Evolutionary conservation across 1,140 invertebrate genomes (phyloP), one percentile per base, ranked within the genome.

Genomic region (Tetramorium parvispinum): DNA sequence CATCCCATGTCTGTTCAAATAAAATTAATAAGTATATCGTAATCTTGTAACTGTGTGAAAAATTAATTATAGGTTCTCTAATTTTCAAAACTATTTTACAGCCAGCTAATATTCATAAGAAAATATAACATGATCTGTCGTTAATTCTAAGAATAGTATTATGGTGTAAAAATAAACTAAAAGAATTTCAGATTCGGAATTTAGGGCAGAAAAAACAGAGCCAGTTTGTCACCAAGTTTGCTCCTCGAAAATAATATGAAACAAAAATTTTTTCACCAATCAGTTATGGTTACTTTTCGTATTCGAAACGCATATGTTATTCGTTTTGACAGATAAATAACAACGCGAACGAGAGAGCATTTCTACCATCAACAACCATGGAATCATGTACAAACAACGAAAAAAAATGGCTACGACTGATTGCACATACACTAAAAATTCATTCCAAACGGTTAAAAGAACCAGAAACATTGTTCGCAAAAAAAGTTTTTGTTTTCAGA

Each of bases 301-400:
- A n/a, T 16, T 5, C 16, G 18, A 27, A 43, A 10, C 16, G 46
- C 11, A 71, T 59, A 43, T 32, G 78, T 82, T 73, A 57, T 83
- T 75, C 55, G 18, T 83, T 83, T 75, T 73, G 71, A 73, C 79
- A 73, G 55, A 83, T 49, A 83, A 75, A 83, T 73, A 73, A 75
- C 68, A 61, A 61, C 6, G 24, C 24, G 66, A 59, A 46, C 37
- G 10, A 21, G 68, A 82, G 18, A 46, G 40, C 53, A 59, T 32
- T 32, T 59, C 24, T 73, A 46, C 79, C 53, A 82, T 70, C 65
- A 82, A 82, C 55, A 75, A 21, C 40, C 16, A 55, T 55, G n/a
- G 37, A 63, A 55, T 68, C 37, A 73, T 49, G n/a, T 46, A 49
- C 27, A 83, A 83, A 83, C 27, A 83, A 83, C 53, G 46, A 21